Evolutionary conservation across 1,140 invertebrate species (phyloP).

Genomic region (Drosophila funebris): DNA sequence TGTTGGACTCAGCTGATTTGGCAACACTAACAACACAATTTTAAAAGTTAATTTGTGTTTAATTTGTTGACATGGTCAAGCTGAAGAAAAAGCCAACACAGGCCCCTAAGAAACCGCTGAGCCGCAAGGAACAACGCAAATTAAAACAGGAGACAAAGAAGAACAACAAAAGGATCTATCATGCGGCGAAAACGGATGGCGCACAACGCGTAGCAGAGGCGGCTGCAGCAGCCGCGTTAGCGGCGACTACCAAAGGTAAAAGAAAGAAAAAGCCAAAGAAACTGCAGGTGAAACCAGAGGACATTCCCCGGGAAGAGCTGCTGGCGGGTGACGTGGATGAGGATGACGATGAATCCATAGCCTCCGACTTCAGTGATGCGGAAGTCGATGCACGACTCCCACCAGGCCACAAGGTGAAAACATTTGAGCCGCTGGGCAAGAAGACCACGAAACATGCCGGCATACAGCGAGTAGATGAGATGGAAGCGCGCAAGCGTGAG

Average conservation of each 20-base stretch:
- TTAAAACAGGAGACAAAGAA: slow-evolving; percentile 86
- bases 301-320: slow-evolving; percentile 57
- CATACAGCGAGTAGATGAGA: slow-evolving; percentile 62
- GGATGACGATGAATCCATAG: slow-evolving; percentile 77
- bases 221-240: slow-evolving; percentile 43
- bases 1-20: slow-evolving; percentile 43
- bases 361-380: slow-evolving; percentile 78
- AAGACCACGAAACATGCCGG: slow-evolving; percentile 35
- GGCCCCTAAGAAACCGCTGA: slow-evolving; percentile 49
- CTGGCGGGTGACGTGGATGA: slow-evolving; percentile 56
- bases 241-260: slow-evolving; percentile 29
- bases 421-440: slow-evolving; percentile 39
- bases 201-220: slow-evolving; percentile 62
- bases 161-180: slow-evolving; percentile 81
- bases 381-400: slow-evolving; percentile 65
- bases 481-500: slow-evolving; percentile 78
- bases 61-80: slow-evolving; percentile 59
- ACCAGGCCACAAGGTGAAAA: slow-evolving; percentile 24
- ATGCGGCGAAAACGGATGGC: slow-evolving; percentile 68
- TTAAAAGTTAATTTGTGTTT: slow-evolving; percentile 10
- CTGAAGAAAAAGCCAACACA: slow-evolving; percentile 39
- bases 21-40: slow-evolving; percentile 28
- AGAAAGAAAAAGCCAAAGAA: slow-evolving; percentile 45
- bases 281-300: slow-evolving; percentile 50
- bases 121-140: slow-evolving; percentile 87